Conservation (phyloP, 2,113 vertebrate genomes). For the Erythrocebus patas region DNA sequence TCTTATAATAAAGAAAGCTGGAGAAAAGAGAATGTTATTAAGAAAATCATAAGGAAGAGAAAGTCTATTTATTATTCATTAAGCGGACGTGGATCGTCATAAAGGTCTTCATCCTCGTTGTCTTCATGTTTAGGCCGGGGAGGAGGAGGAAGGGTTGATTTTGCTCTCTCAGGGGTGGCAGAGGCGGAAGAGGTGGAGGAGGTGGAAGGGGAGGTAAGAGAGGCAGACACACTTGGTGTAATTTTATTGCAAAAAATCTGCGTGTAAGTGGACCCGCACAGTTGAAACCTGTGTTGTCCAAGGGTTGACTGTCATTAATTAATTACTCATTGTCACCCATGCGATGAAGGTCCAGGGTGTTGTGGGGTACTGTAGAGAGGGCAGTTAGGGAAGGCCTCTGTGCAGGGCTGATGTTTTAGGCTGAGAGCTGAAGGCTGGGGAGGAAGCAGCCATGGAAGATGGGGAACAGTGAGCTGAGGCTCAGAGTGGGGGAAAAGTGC, state of each 20-base stretch:
- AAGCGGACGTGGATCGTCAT: neutral
- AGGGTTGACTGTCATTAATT: neutral
- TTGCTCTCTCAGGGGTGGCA: neutral
- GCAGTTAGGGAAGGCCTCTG: neutral
- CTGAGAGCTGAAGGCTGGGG: neutral
- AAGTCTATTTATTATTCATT: neutral
- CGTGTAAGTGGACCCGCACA: neutral
- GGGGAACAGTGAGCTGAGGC: neutral
- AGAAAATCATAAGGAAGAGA: neutral
- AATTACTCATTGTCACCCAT: neutral
- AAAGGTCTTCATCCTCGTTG: neutral
- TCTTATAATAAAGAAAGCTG: too few species aligned
- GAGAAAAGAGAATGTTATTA: too few species aligned
- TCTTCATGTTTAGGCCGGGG: neutral
- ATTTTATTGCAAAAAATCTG: neutral
- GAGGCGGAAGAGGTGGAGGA: neutral
- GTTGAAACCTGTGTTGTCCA: neutral
- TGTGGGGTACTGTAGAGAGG: neutral
- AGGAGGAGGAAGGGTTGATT: neutral
- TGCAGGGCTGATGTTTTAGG: neutral
- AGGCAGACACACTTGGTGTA: neutral
- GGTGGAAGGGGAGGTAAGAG: too few species aligned
- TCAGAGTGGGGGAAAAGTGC: neutral
- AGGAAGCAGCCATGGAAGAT: neutral
- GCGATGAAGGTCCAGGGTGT: accelerated